These are phyloP conservation scores for Pedetes capensis DNA, from an alignment of 2,113 vertebrate species.

Conservation along the genomic window DNA sequence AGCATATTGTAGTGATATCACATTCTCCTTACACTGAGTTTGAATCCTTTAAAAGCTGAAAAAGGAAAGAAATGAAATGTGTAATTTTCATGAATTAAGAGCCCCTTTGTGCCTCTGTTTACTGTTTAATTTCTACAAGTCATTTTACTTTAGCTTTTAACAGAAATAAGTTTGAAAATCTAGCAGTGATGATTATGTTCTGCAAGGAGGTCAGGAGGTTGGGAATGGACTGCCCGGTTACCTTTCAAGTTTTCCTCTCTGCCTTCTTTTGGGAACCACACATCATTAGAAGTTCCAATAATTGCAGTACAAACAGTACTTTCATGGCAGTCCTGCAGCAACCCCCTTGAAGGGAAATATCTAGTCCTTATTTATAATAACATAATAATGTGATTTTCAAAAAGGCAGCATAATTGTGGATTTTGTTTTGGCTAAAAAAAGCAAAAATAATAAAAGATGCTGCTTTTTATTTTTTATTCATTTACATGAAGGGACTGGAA, in stretches of 20 bases:
- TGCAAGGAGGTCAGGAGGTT: background rate
- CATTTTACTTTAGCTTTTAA: background rate
- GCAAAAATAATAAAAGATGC: conserved; percentile 1
- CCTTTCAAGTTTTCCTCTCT: conserved; percentile 8
- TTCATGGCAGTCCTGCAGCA: conserved; percentile 52
- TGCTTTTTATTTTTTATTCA: background rate
- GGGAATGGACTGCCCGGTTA: background rate
- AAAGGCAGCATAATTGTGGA: background rate
- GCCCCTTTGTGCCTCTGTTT: background rate
- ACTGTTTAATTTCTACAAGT: conserved; percentile 20
- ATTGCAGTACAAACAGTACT: conserved; percentile 39
- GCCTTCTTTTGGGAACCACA: conserved; percentile 27
- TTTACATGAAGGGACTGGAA: background rate
- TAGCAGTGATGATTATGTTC: background rate
- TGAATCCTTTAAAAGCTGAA: background rate
- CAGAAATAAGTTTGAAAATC: background rate
- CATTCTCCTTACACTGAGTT: background rate
- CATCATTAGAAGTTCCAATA: conserved; percentile 26
- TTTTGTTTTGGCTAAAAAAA: conserved; percentile 48
- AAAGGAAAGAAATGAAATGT: background rate
- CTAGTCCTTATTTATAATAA: conserved; percentile 54
- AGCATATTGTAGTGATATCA: background rate
- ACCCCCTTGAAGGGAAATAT: conserved; percentile 48
- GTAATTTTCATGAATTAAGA: background rate
- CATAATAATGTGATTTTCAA: conserved; percentile 58